Percentiles rank a stretch among this genome's conserved stretches.
These are phyloP conservation scores for Grus americana DNA, from an alignment of 2,113 vertebrate species.

Conservation along the genomic window DNA sequence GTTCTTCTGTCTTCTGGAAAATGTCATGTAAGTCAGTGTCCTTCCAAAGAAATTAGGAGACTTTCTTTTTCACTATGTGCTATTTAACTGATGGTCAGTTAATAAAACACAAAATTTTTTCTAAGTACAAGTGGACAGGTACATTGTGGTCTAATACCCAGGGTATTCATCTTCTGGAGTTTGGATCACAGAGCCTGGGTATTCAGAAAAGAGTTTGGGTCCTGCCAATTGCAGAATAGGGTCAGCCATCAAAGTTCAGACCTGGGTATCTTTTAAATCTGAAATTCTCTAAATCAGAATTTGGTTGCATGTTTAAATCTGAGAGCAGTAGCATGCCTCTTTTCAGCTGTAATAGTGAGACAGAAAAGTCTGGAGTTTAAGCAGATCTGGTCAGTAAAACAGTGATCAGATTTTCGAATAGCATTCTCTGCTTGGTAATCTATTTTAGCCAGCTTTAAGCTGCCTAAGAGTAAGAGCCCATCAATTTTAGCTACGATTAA, in stretches of 20 bases:
- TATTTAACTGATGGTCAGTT: background rate
- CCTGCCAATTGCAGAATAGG: background rate
- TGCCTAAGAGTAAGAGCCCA: slow-evolving; percentile 11
- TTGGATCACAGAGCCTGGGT: background rate
- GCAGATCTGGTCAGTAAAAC: background rate
- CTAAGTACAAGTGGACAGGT: background rate
- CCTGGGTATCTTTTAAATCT: background rate
- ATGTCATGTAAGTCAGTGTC: background rate
- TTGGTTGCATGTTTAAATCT: background rate
- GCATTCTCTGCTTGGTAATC: background rate
- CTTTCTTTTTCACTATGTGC: background rate
- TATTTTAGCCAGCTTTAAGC: slow-evolving; percentile 20
- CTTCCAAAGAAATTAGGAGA: background rate
- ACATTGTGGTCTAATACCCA: background rate
- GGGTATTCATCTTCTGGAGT: background rate
- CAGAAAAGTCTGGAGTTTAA: background rate
- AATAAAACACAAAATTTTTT: background rate
- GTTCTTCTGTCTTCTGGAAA: background rate
- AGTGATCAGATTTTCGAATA: background rate
- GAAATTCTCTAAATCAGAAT: background rate
- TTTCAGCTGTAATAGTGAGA: background rate
- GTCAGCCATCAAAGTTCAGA: background rate
- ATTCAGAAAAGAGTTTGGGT: background rate
- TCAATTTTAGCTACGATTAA: background rate
- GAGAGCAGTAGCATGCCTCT: background rate